A percentile compares a stretch with the other conserved stretches of the same genome.
These are phyloP conservation scores for Megaustenia siamemsis DNA, from an alignment of 2,888 invertebrate genomes.

Conservation along the genomic window DNA sequence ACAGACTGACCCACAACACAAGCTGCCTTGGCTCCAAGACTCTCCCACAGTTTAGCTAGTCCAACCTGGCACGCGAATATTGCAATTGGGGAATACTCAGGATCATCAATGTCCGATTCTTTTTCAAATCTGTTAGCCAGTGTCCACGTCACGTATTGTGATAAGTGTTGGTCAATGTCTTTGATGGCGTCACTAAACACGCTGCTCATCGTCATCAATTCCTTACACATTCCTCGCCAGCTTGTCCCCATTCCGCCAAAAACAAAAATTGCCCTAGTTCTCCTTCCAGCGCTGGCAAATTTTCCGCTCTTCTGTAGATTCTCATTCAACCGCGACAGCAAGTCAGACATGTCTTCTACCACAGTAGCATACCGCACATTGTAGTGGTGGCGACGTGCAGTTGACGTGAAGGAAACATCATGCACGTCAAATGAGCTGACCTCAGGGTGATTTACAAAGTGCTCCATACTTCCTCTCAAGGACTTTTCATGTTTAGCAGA, in stretches of 20 bases:
- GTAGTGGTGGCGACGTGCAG: conserved; percentile 58
- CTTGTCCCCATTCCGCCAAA: conserved; percentile 72
- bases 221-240: conserved; percentile 70
- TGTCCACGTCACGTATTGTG: conserved; percentile 57
- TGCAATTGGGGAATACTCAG: conserved; percentile 63
- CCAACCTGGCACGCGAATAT: conserved; percentile 69
- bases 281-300: conserved; percentile 31
- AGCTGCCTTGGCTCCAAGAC: conserved; percentile 62
- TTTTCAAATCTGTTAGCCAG: conserved; percentile 57
- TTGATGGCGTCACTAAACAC: conserved; percentile 61
- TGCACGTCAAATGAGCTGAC: conserved; percentile 42
- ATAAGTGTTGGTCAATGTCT: conserved; percentile 59
- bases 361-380: conserved; percentile 46
- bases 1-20: conserved; percentile 69
- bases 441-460: conserved; percentile 44
- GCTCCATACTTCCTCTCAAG: conserved; percentile 49
- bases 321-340: conserved; percentile 35
- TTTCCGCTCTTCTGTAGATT: conserved; percentile 46
- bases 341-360: conserved; percentile 50
- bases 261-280: conserved; percentile 62
- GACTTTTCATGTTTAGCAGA: conserved; percentile 54
- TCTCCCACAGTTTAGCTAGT: conserved; percentile 60
- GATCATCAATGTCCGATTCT: conserved; percentile 55
- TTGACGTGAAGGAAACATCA: conserved; percentile 60
- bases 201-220: conserved; percentile 57